Evolutionary conservation across 2,797 vertebrate species (phyloP).

Genomic region (Falco columbarius): DNA sequence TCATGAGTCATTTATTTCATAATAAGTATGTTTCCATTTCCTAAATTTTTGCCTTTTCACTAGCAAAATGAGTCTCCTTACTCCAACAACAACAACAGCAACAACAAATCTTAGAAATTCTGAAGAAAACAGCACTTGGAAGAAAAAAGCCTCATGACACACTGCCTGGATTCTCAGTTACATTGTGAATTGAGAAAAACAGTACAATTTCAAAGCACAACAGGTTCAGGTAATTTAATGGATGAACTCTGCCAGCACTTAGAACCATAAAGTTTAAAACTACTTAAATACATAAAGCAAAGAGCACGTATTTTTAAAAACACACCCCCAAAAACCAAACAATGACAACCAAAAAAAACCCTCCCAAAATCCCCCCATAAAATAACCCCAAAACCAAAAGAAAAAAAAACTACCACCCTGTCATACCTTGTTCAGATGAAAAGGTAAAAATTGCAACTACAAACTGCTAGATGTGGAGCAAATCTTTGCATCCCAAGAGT

Average conservation of each 20-base stretch:
- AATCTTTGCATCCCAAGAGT: not conserved
- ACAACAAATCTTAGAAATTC: not conserved
- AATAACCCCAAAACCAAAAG: not conserved
- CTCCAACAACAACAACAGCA: not conserved
- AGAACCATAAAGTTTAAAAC: not conserved
- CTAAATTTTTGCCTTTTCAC: not conserved
- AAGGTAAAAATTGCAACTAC: not conserved
- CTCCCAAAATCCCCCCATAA: not conserved
- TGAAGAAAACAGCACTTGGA: not conserved
- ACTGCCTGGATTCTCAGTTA: not conserved
- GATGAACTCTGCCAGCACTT: not conserved
- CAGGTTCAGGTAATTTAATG: not conserved
- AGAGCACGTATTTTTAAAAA: rapidly evolving
- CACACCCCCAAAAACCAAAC: not conserved
- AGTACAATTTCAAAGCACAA: not conserved
- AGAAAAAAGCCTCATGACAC: rapidly evolving
- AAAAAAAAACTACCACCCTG: not conserved
- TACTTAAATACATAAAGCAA: not conserved
- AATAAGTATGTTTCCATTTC: not conserved
- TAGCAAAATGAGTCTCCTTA: not conserved
- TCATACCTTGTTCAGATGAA: not conserved
- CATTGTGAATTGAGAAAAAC: not conserved
- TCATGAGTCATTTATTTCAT: not conserved
- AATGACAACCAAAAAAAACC: no score
- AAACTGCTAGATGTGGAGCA: not conserved